Base-by-base conservation (phyloP, 2,888 invertebrate species). In the Endotricha flammealis region DNA sequence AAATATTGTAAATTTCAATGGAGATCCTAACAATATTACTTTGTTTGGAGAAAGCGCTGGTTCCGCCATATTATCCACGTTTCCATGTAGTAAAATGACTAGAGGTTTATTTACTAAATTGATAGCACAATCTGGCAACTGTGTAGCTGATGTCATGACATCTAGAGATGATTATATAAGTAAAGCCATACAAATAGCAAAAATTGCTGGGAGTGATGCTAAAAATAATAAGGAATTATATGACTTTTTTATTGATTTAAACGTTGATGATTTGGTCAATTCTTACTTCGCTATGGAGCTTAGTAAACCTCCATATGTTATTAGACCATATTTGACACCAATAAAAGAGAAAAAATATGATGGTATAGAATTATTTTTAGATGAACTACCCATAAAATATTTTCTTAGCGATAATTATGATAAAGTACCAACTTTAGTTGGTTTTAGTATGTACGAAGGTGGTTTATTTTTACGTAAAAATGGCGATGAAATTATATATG, bases 31-130 rank as follows among this genome's bases (percentile, higher is more conserved):
- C 29, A 83, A 83, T 57, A 50, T 86, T 0, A 76, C 74, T 0
- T 69, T 69, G 4, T 61, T 63, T 32, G 86, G 83, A 0, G 85
- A 85, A 56, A 86, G 86, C 36, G 82, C 82, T 0, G 86, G 86
- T 0, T 63, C 54, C 0, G 81, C 56, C 0, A 45, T 69, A 0
- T 64, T 65, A 0, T 36, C 65, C 0, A 64, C 74, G 0, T 74
- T 64, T 42, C 33, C 82, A 17, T 63, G 63, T 0, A 68, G 72
- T 0, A 63, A 68, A 42, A 74, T 83, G 72, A 53, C 77, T 1
- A 47, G 50, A 4, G 79, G 76, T 0, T 39, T 81, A 1, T 70
- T 62, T 27, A 56, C 63, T 24, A 85, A 81, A 57, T 47, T 81
- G 0, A 76, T 86, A 6, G 44, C 60, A 0, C 70, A 75, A 32